Conservation (phyloP, 2,888 invertebrate genomes). For the Orthosia gracilis region DNA sequence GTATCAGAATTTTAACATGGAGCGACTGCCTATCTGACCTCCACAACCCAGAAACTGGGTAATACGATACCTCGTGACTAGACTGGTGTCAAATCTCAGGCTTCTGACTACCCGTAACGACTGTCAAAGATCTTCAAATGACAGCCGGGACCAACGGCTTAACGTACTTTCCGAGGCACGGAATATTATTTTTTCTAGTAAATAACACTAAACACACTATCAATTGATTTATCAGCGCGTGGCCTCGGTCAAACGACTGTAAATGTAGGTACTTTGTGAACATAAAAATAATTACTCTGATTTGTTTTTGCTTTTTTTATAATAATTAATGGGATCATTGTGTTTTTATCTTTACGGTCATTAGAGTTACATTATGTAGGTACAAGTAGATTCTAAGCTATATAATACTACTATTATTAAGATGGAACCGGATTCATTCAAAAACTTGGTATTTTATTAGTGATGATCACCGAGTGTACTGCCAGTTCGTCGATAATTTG, state of each 20-base stretch:
- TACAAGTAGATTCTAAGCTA: background rate
- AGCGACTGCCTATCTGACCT: no score
- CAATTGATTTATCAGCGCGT: conserved; percentile 47
- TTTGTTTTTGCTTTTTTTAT: conserved; percentile 31
- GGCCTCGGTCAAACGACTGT: conserved; percentile 41
- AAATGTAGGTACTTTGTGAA: conserved; percentile 25
- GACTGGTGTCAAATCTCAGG: no score
- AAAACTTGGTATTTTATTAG: background rate
- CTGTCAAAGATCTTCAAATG: no score
- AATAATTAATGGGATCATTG: conserved; percentile 37
- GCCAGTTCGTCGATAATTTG: background rate
- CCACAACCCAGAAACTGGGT: no score
- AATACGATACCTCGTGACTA: no score
- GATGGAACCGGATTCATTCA: background rate
- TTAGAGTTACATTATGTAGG: conserved; percentile 22
- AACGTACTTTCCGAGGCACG: no score
- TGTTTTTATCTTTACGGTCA: conserved; percentile 52
- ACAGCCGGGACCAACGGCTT: no score
- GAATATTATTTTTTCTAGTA: background rate
- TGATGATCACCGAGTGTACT: background rate
- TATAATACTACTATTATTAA: conserved; percentile 2
- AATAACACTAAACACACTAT: conserved; percentile 13
- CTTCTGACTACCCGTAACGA: no score
- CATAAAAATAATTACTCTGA: conserved; percentile 23
- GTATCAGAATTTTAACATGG: no score